phyloP scores from a whole-genome alignment of 2,113 vertebrate species.

The Brienomyrus brachyistius region DNA sequence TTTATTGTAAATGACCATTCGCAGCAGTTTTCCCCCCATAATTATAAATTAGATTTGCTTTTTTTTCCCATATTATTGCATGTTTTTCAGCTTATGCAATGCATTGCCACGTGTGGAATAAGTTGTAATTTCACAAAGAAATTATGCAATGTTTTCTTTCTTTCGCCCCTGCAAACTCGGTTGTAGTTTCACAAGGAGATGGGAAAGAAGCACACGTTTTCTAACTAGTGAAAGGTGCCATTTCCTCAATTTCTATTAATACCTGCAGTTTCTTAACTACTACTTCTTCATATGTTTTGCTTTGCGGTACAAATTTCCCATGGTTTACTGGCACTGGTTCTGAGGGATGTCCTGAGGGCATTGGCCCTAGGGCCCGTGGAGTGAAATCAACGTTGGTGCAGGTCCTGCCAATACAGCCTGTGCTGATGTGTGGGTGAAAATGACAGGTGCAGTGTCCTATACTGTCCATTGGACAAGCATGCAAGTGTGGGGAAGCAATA shows the following conservation, averaged over 20 bases:
- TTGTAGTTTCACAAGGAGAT: slow-evolving; percentile 19
- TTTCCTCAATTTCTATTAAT: slow-evolving; percentile 43
- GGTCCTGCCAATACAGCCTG: background rate
- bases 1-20: background rate
- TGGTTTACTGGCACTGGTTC: slow-evolving; percentile 13
- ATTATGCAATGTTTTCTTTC: slow-evolving; percentile 17
- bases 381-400: background rate
- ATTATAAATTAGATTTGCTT: background rate
- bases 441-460: background rate
- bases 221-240: slow-evolving; percentile 29
- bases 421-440: background rate
- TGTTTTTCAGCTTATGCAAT: slow-evolving; percentile 18
- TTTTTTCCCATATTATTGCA: background rate
- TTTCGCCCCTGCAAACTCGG: background rate
- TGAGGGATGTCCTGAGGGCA: background rate
- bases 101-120: background rate
- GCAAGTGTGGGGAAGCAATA: no score
- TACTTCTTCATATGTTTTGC: slow-evolving; percentile 39
- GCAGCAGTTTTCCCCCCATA: background rate
- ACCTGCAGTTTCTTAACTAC: slow-evolving; percentile 29
- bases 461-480: background rate
- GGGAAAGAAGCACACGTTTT: slow-evolving; percentile 14
- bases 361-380: background rate
- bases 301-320: slow-evolving; percentile 30
- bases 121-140: slow-evolving; percentile 23